Evolutionary conservation across 1,140 invertebrate species (phyloP).

Genomic region (Lepidostoma basale): DNA sequence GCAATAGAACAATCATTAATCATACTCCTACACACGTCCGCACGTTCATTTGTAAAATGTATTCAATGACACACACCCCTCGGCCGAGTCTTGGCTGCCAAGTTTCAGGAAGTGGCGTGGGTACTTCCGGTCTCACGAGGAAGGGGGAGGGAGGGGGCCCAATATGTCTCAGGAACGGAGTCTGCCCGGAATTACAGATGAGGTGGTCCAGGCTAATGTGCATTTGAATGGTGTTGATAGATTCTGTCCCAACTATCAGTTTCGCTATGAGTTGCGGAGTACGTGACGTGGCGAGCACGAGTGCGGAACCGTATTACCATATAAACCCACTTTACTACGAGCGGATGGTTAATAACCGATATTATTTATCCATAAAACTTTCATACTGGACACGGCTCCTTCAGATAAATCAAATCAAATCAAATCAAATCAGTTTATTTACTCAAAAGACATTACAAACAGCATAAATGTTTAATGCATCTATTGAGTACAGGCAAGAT

Average conservation of each 20-base stretch:
- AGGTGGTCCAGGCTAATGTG: slow-evolving; percentile 43
- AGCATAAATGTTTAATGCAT: too few species aligned
- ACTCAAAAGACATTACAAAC: too few species aligned
- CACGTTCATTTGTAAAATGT: slow-evolving; percentile 30
- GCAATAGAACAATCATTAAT: slow-evolving; percentile 26
- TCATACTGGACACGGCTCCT: too few species aligned
- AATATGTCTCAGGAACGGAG: slow-evolving; percentile 43
- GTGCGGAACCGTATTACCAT: too few species aligned
- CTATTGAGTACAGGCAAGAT: too few species aligned
- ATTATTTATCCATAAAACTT: too few species aligned
- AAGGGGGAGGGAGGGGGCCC: slow-evolving; percentile 15
- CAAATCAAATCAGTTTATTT: too few species aligned
- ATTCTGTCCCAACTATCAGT: slow-evolving; percentile 18
- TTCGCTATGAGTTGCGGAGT: slow-evolving; percentile 14
- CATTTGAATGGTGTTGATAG: slow-evolving; percentile 47
- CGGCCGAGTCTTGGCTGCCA: slow-evolving; percentile 17
- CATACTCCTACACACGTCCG: background rate
- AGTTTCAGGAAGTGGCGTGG: slow-evolving; percentile 31
- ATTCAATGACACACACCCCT: slow-evolving; percentile 30
- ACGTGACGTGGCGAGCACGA: background rate
- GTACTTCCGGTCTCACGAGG: background rate
- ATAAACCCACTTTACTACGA: too few species aligned
- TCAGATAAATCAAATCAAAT: too few species aligned
- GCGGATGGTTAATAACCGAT: too few species aligned
- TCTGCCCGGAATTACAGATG: slow-evolving; percentile 46